These are phyloP conservation scores for Eidolon dupreanum DNA, from an alignment of 2,797 vertebrate species.

Conservation along the genomic window DNA sequence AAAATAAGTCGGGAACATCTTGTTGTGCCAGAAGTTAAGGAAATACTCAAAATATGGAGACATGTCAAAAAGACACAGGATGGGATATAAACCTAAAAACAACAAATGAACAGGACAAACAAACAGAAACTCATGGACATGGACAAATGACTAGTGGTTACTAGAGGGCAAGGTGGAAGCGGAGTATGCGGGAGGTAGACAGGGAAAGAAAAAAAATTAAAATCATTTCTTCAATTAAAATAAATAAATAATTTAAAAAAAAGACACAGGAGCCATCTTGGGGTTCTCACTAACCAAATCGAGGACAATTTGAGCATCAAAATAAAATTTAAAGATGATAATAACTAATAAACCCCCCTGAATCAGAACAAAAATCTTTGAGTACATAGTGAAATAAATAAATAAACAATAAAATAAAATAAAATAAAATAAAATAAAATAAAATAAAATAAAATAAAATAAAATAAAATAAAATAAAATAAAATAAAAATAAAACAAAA, in stretches of 20 bases:
- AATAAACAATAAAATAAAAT: not conserved
- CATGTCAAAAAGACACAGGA: not conserved
- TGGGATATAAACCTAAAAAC: too few species aligned
- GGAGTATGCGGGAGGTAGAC: too few species aligned
- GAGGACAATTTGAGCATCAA: not conserved
- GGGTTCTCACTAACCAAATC: not conserved
- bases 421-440: not conserved
- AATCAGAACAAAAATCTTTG: not conserved
- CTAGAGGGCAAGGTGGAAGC: too few species aligned
- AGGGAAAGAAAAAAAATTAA: too few species aligned
- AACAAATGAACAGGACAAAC: too few species aligned
- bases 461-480: too few species aligned
- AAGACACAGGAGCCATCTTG: not conserved
- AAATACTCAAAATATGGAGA: not conserved
- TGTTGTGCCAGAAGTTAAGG: not conserved
- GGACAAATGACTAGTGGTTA: too few species aligned
- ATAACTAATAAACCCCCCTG: not conserved
- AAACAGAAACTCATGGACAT: too few species aligned
- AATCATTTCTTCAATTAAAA: too few species aligned
- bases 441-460: too few species aligned
- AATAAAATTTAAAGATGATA: constrained; percentile 27
- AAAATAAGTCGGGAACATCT: not conserved
- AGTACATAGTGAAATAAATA: not conserved
- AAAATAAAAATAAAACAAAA: too few species aligned
- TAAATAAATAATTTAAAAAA: not conserved